Evolutionary conservation across 2,888 invertebrate species (phyloP).

Genomic region (Xylota segnis): DNA sequence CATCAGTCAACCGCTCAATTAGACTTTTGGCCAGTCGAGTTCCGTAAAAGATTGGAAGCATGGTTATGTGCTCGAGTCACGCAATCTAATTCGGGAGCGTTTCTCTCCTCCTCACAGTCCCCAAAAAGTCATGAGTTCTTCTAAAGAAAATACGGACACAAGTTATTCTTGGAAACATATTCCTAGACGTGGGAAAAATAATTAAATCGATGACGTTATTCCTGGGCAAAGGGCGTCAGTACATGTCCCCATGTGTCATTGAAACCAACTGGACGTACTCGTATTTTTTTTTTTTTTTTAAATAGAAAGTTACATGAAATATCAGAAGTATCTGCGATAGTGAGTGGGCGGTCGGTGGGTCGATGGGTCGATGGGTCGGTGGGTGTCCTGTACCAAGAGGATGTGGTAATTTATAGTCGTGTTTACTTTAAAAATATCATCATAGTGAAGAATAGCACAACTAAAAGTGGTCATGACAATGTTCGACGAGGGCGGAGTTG

Average conservation of each 20-base stretch:
- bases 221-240: constrained; percentile 18
- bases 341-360: constrained; percentile 5
- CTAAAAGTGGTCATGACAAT: constrained; percentile 51
- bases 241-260: constrained; percentile 28
- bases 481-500: constrained; percentile 43
- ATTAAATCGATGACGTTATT: constrained; percentile 58
- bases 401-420: constrained; percentile 65
- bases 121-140: not conserved
- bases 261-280: constrained; percentile 27
- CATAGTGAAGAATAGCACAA: constrained; percentile 44
- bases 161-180: constrained; percentile 18
- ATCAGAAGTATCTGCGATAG: not conserved
- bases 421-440: constrained; percentile 70
- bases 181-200: constrained; percentile 28
- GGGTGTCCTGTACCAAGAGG: constrained; percentile 22
- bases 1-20: constrained; percentile 29
- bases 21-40: constrained; percentile 30
- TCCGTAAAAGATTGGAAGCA: constrained; percentile 9
- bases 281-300: not conserved
- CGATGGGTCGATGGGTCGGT: constrained; percentile 3
- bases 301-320: constrained; percentile 22
- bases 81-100: constrained; percentile 38
- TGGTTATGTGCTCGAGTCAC: constrained; percentile 55
- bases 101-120: not conserved
- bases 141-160: constrained; percentile 8